Conservation (phyloP, 2,797 vertebrate genomes). For the Micrastur ruficollis region DNA sequence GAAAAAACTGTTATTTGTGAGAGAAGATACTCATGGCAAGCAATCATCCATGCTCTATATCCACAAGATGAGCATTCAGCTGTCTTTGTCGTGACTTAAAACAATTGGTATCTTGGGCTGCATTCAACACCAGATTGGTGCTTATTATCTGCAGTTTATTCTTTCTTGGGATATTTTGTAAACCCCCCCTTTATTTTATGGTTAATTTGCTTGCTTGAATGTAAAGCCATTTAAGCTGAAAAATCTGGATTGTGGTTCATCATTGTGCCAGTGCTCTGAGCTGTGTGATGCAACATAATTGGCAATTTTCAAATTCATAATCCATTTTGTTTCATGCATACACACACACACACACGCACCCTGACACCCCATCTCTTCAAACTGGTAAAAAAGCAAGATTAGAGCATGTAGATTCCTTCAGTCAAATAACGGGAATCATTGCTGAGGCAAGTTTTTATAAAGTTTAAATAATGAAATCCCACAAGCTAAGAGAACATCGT, state of each 20-base stretch:
- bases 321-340: conserved; percentile 71
- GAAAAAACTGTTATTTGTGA: conserved; percentile 93
- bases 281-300: conserved; percentile 81
- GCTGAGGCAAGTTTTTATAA: neutral
- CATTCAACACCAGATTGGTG: conserved; percentile 86
- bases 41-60: conserved; percentile 82
- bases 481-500: neutral
- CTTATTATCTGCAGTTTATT: conserved; percentile 85
- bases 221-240: conserved; percentile 84
- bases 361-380: neutral
- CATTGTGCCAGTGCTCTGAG: conserved; percentile 79
- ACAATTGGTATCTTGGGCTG: conserved; percentile 85
- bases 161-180: conserved; percentile 85
- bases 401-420: conserved; percentile 32
- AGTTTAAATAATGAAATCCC: neutral
- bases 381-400: neutral
- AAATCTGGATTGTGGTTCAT: conserved; percentile 78
- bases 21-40: conserved; percentile 86
- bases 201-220: conserved; percentile 86
- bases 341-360: neutral
- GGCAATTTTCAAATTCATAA: conserved; percentile 82
- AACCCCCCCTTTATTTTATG: conserved; percentile 77
- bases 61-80: conserved; percentile 84
- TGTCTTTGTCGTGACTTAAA: conserved; percentile 87
- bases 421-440: neutral